Evolutionary conservation across 2,113 vertebrate genomes (phyloP), one percentile per base, ranked within the genome.

Genomic region (Pollimyrus isidori): DNA sequence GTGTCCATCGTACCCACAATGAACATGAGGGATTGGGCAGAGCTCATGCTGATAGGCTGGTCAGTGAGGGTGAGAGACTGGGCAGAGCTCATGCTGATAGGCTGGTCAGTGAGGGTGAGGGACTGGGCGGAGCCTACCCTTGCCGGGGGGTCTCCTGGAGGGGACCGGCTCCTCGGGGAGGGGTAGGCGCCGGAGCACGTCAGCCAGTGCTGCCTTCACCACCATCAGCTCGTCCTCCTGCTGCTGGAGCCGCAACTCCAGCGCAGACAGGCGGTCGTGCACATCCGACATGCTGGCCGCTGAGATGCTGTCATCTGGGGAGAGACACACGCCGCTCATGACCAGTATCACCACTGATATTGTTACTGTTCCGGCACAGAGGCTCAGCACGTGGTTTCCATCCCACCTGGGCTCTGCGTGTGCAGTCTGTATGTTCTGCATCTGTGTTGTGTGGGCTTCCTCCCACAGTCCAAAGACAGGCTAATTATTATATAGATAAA

Each of bases 171-270:
- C 98, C 94, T 99, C 98, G 1, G 98, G 97, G 89, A 96, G 95
- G 0, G 97, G 96, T 10, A 99, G 97, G 45, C 98, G 97, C 2
- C 98, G 96, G 1, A 99, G 95, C 86, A 99, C 98, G 65, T 99
- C 97, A 65, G 98, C 98, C 87, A 99, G 88, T 0, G 98, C 98
- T 5, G 98, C 98, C 95, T 99, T 99, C 89, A 99, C 96, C 91
- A 99, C 97, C 0, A 97, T 98, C 94, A 99, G 95, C 96, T 99
- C 98, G 91, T 99, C 98, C 73, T 99, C 98, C 94, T 99, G 98
- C 88, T 99, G 98, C 92, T 99, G 98, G 4, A 99, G 98, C 80
- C 98, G 96, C 89, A 98, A 95, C 92, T 99, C 98, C 93, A 99
- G 95, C 86, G 98, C 96, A 15, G 97, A 98, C 15, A 99, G 97